Base-by-base conservation (phyloP, 2,797 vertebrate species). In the Malurus splendens region DNA sequence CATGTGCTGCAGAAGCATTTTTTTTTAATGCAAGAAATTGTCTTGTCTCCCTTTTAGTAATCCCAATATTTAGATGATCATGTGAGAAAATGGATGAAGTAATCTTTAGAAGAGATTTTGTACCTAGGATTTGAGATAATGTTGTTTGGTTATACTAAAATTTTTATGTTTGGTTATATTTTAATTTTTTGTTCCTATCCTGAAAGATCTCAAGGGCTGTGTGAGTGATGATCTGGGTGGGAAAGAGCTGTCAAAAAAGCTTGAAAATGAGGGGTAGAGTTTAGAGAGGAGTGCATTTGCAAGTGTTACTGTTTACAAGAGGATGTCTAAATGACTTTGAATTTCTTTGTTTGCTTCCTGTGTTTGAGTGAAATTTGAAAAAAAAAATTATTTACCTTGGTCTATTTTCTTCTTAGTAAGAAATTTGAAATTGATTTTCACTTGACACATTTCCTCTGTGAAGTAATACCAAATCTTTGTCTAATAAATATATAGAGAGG, bases 361-460 rank as follows among this genome's bases (percentile, higher is more conserved):
- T 82, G 39, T 88, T 94, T 95, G 83, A 95, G 82, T 81, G 87
- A 65, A 96, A 94, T 73, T 85, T 87, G 32, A 92, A 93, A 89
- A 93, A 89, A 90, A 90, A 8, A 89, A 91, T 90, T 95, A 86
- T 93, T 96, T 96, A 47, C 74, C 48, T 92, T 89, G 79, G 75
- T 91, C 90, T 93, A 92, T 96, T 96, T 90, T 90, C 67, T 95
- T 87, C 94, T 94, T 93, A 84, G 91, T 91, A 96, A 96, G 96
- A 94, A 96, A 94, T 88, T 82, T 88, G 74, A 96, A 96, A 97
- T 96, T 96, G 95, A 97, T 97, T 96, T 96, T 91, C 91, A 86
- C 87, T 95, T 94, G 94, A 93, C 89, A 92, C 32, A 48, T 90
- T 95, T 92, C 88, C 94, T 95, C 68, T 91, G 90, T 89, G 80